Evolutionary conservation across 2,888 invertebrate species (phyloP), one percentile per base, ranked within the genome.

Genomic region (Perithous albicinctus): DNA sequence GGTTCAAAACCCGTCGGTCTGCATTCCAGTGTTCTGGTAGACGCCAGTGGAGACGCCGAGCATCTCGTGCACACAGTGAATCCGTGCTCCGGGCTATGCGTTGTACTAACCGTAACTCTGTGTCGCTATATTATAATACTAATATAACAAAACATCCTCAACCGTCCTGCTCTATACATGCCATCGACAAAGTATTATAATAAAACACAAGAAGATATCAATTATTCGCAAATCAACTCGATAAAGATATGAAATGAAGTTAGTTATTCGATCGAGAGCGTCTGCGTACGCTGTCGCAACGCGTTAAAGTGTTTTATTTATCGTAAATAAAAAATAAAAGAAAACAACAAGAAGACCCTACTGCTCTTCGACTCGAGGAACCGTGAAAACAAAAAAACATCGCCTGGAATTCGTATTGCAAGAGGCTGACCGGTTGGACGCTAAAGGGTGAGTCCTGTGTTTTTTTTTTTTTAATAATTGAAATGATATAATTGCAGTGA

Each of bases 1-100:
- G 86, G 87, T 88, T 88, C 86, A 88, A 92, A 92, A 92, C 92
- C 90, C 89, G 92, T 92, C 92, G 90, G 91, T 91, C 90, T 89
- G 91, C 92, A 92, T 92, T 92, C 92, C 92, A 92, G 90, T 91
- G 89, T 89, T 89, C 90, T 89, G 88, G 89, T 91, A 82, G 85
- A 86, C 87, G 86, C 87, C 84, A 85, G 82, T 78, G 80, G 81
- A 85, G 90, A 92, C 92, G 92, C 91, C 88, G 87, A 89, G 87
- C 82, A 74, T 83, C 77, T n/a, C n/a, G n/a, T n/a, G n/a, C n/a
- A 81, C 64, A 76, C 56, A 78, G 74, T 78, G 74, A 77, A n/a
- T n/a, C 78, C 77, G 82, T 48, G 69, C 59, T 64, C 51, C 75
- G 78, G 64, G 73, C 59, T 41, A 59, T 51, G 41, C 67, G 32